Conservation (phyloP, 2,888 invertebrate species). For the Unio delphinus region DNA sequence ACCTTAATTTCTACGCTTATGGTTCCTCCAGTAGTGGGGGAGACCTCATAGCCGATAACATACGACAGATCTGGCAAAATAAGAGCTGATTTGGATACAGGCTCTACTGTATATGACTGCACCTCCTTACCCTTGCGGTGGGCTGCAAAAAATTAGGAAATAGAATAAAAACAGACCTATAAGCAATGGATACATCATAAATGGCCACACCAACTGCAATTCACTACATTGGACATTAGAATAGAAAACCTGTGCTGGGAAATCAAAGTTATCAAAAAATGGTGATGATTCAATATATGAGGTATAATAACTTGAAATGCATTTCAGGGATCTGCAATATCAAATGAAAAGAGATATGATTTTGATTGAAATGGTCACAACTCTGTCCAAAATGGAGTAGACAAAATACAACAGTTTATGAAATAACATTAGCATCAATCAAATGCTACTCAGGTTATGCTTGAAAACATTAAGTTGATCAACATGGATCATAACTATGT, state of each 20-base stretch:
- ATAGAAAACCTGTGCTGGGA: too few species aligned
- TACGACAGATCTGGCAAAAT: slow-evolving; percentile 60
- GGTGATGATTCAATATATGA: too few species aligned
- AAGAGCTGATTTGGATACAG: slow-evolving; percentile 48
- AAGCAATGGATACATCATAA: too few species aligned
- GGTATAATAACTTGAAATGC: background rate
- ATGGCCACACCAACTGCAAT: too few species aligned
- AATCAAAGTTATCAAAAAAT: too few species aligned
- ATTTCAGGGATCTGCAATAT: background rate
- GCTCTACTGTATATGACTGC: slow-evolving; percentile 48
- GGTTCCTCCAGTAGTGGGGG: slow-evolving; percentile 33
- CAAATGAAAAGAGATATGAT: background rate
- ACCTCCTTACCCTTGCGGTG: slow-evolving; percentile 48
- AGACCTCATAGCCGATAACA: slow-evolving; percentile 24
- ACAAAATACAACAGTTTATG: too few species aligned
- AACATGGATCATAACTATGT: too few species aligned
- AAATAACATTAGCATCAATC: too few species aligned
- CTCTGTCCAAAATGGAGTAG: too few species aligned
- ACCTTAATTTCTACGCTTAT: slow-evolving; percentile 67
- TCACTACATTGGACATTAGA: too few species aligned
- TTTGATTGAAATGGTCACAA: background rate
- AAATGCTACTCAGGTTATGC: too few species aligned
- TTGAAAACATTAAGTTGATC: too few species aligned
- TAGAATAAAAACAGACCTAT: background rate
- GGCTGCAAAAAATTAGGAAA: slow-evolving; percentile 27